Evolutionary conservation across 2,888 invertebrate genomes (phyloP).

Genomic region (Amphipoea lucens): DNA sequence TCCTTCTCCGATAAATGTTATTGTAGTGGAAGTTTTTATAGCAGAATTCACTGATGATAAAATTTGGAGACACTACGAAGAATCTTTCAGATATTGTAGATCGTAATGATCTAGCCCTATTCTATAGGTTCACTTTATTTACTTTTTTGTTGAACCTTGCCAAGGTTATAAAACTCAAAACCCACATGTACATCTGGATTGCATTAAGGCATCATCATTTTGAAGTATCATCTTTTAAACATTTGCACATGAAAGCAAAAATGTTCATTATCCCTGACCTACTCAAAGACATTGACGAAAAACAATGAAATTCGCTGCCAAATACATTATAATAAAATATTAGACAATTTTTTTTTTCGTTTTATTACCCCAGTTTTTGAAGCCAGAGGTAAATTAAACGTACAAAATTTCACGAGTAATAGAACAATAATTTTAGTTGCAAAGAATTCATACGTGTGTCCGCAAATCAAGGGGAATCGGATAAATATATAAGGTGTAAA

Average conservation of each 20-base stretch:
- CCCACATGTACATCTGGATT: too few relatives aligned
- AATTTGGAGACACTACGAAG: not conserved
- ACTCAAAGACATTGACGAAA: conserved; percentile 16
- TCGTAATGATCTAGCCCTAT: not conserved
- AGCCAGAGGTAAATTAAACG: conserved; percentile 12
- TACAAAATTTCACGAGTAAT: not conserved
- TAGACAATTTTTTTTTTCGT: conserved; percentile 2
- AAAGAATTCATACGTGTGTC: conserved; percentile 6
- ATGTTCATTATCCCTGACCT: conserved; percentile 5
- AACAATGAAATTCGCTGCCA: conserved; percentile 37
- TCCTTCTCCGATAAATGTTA: too few relatives aligned
- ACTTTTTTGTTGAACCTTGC: too few relatives aligned
- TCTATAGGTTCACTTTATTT: not conserved
- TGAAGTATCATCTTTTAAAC: not conserved
- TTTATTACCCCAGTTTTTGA: conserved; percentile 9
- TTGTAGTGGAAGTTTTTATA: too few relatives aligned
- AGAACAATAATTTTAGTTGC: conserved; percentile 7
- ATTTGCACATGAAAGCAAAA: not conserved
- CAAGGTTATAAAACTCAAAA: not conserved
- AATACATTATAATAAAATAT: conserved; percentile 31
- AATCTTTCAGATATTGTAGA: not conserved
- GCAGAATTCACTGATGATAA: not conserved
- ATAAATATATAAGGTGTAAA: too few relatives aligned
- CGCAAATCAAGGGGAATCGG: conserved; percentile 6
- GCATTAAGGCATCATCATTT: not conserved